A percentile compares a stretch with the other conserved stretches of the same genome.
These are phyloP conservation scores for Montipora capitata DNA, from an alignment of 92 coral and sea anemone genomes.

Conservation along the genomic window DNA sequence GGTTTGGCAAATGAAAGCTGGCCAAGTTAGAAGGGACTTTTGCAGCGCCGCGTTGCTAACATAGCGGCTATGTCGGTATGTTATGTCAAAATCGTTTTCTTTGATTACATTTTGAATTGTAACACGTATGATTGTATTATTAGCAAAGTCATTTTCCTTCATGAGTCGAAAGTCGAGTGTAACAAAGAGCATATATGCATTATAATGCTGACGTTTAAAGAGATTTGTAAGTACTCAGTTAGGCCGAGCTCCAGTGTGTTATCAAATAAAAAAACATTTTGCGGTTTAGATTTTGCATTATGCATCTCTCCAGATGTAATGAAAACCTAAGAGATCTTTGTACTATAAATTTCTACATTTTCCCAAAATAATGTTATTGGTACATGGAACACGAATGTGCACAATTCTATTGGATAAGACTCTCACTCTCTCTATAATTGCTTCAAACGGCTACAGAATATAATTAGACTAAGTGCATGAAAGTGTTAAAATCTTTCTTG, in stretches of 20 bases:
- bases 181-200: background rate
- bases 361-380: background rate
- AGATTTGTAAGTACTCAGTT: background rate
- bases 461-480: background rate
- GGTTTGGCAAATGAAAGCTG: background rate
- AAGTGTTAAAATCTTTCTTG: conserved; percentile 11
- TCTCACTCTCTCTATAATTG: background rate
- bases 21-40: too few species aligned
- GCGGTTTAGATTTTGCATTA: background rate
- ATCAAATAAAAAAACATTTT: background rate
- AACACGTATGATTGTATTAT: too few species aligned
- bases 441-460: background rate
- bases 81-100: too few species aligned
- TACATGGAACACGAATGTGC: background rate
- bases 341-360: too few species aligned
- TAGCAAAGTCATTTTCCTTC: background rate
- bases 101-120: too few species aligned
- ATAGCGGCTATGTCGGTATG: too few species aligned
- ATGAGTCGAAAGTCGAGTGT: background rate
- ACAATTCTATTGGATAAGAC: background rate
- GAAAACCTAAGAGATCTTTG: background rate
- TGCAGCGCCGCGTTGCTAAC: too few species aligned
- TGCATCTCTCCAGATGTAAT: background rate
- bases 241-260: background rate
- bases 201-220: background rate